Evolutionary conservation across 1,140 invertebrate genomes (phyloP), one percentile per base, ranked within the genome.

Genomic region (Tetragnatha versicolor): DNA sequence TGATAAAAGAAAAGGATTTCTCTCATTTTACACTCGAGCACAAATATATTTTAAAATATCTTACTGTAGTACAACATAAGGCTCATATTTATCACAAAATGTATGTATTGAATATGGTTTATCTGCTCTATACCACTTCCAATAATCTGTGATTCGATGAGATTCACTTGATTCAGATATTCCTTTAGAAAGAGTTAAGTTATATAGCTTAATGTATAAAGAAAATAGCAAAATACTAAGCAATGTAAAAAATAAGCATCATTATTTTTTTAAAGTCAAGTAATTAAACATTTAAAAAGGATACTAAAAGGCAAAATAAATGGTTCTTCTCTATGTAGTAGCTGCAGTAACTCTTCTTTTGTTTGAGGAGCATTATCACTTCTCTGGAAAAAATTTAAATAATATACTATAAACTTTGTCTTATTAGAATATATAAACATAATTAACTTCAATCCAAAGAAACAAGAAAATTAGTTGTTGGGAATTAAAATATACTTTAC

Each of bases 51-150:
- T n/a, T n/a, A n/a, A 47, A 53, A 12, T 5, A 17, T 29, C 80
- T 78, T 81, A 82, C 80, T 81, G 75, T 29, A 83, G 31, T 65
- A 83, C 73, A 3, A 83, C 37, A 79, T 83, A 83, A 45, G 83
- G 83, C 61, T 83, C 83, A 55, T 82, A 83, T 81, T 84, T 84
- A 76, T 84, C 83, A 65, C 72, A 70, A 68, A 75, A 84, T 39
- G 68, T 53, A n/a, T 29, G 29, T 10, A 84, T 45, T 7, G 35
- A 10, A 72, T 84, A 84, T 25, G 79, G 45, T 49, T 82, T 76
- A 58, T 79, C 81, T 9, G 82, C 72, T 45, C 80, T 77, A 55
- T 84, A 84, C 83, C 83, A 84, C 45, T 83, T 83, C 83, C 83
- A 84, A 66, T 84, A 84, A 60, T 84, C 82, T 6, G 83, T 84